A percentile compares a stretch with the other conserved stretches of the same genome.
Conservation (phyloP, 2,797 vertebrate genomes). For the Carcharodon carcharias region DNA sequence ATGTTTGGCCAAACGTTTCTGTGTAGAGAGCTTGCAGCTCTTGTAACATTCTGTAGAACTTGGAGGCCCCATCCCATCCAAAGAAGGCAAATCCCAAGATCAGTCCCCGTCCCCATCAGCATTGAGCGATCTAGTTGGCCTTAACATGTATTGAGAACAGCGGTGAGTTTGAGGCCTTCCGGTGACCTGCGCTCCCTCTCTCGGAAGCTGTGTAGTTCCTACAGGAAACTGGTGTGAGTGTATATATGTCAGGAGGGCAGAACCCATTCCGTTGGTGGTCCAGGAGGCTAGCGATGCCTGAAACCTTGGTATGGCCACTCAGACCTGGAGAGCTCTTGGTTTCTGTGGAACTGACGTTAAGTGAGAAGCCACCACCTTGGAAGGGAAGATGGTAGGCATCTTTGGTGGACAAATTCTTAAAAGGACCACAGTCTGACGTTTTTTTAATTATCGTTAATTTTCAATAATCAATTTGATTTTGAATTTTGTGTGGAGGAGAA, state of each 20-base stretch:
- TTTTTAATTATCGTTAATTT: neutral
- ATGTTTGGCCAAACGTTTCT: neutral
- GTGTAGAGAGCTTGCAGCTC: neutral
- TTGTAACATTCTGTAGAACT: neutral
- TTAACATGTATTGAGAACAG: neutral
- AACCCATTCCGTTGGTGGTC: neutral
- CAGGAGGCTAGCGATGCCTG: neutral
- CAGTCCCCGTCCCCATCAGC: too few species aligned
- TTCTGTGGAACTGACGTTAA: neutral
- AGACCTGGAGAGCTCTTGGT: neutral
- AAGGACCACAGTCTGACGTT: neutral
- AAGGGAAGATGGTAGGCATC: neutral
- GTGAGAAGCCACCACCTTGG: neutral
- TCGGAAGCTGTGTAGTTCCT: too few species aligned
- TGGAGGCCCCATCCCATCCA: too few species aligned
- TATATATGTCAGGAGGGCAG: neutral
- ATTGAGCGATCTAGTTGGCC: neutral
- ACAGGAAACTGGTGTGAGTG: neutral
- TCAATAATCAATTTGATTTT: neutral
- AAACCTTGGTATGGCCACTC: neutral
- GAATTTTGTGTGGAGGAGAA: too few species aligned
- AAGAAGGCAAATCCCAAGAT: too few species aligned
- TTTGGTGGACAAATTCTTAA: neutral
- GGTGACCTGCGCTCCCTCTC: too few species aligned
- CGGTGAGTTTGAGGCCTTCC: neutral